Evolutionary conservation across 2,113 vertebrate species (phyloP), one percentile per base, ranked within the genome.

Genomic region (Picathartes gymnocephalus): DNA sequence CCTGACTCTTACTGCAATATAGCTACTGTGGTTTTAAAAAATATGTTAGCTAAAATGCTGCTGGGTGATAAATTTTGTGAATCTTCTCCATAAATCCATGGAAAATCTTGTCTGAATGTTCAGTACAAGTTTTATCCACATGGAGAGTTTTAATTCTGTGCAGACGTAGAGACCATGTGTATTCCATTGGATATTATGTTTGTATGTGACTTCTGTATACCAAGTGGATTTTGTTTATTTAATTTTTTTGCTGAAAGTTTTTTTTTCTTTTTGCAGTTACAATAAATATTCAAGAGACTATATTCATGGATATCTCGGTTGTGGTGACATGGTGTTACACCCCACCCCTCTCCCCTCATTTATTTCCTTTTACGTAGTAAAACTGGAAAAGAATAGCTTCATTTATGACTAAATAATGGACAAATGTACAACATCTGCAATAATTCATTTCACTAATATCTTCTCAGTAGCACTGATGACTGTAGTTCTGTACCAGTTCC

Each of bases 211-310:
- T 98, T 98, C 97, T 97, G 96, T 98, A 98, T 97, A 97, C 92
- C 92, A 97, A 98, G 97, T 96, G 95, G 77, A 72, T 84, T 96
- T 94, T 93, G 48, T 92, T 97, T 77, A 57, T 93, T 97, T 77
- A 69, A n/a, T 68, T 90, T 97, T 95, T 90, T 74, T 94, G 88
- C 95, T 98, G 90, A 33, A 81, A 54, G 62, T 48, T 98, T 98
- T 53, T 47, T 65, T 94, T 98, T 98, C n/a, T 44, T 94, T 98
- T 98, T 98, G 96, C 98, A 27, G 97, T 98, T 96, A 98, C 97
- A 98, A 98, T 98, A 98, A 99, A 99, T 98, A 98, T 98, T 97
- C 95, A 93, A 98, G 90, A 97, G 97, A 97, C 95, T 98, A 97
- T 98, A 98, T 98, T 98, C 94, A 96, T 88, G 69, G 97, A 96